Percentiles rank a stretch among this genome's conserved stretches.
phyloP scores from a whole-genome alignment of 2,797 vertebrate species.

The Rachycentron canadum region DNA sequence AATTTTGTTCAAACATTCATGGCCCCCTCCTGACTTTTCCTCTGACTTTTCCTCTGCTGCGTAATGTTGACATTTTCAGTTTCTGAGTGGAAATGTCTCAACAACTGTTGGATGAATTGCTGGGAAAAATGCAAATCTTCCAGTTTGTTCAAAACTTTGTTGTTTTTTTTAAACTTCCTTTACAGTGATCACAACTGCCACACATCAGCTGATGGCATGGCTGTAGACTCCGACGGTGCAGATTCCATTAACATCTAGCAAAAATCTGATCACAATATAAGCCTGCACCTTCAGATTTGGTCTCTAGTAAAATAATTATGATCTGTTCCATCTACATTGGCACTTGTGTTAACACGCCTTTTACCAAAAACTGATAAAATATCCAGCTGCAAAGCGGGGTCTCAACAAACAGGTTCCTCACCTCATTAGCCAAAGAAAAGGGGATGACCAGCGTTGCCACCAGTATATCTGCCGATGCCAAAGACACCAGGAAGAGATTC shows the following conservation, averaged over 20 bases:
- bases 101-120: too few species aligned
- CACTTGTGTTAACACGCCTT: not conserved
- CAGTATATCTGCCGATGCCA: slow-evolving; percentile 90
- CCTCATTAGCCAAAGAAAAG: slow-evolving; percentile 91
- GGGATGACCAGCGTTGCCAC: slow-evolving; percentile 91
- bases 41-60: not conserved
- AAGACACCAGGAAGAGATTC: slow-evolving; percentile 91
- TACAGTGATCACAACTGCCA: not conserved
- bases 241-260: not conserved
- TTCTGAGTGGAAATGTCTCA: not conserved
- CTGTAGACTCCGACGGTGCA: too few species aligned
- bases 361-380: not conserved
- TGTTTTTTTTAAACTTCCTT: not conserved
- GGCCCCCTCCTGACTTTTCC: not conserved
- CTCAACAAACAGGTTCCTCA: slow-evolving; percentile 48
- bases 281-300: not conserved
- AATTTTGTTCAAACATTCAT: not conserved
- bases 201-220: too few species aligned
- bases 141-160: not conserved
- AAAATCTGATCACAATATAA: not conserved
- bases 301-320: not conserved
- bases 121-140: too few species aligned
- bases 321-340: not conserved
- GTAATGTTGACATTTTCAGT: not conserved
- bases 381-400: not conserved